phyloP scores from a whole-genome alignment of 2,888 invertebrate species.

The Euplagia quadripunctaria region DNA sequence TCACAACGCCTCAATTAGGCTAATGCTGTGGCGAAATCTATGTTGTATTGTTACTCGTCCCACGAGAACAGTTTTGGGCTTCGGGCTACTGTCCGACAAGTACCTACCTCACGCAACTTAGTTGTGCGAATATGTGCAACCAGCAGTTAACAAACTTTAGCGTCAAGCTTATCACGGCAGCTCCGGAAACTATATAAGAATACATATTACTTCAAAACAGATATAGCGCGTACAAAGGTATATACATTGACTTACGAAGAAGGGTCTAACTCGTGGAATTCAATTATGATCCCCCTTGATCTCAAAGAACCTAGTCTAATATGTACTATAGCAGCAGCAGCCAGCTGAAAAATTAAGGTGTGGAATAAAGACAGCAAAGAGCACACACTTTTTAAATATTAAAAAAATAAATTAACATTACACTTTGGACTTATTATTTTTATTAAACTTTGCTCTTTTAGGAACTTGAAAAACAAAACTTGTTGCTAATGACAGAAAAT shows the following conservation, averaged over 20 bases:
- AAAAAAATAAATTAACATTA: too few relatives aligned
- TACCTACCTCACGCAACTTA: slow-evolving; percentile 30
- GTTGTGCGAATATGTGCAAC: slow-evolving; percentile 41
- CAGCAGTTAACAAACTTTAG: slow-evolving; percentile 39
- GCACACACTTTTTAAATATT: too few relatives aligned
- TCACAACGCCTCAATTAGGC: slow-evolving; percentile 29
- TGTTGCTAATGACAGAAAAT: too few relatives aligned
- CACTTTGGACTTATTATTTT: too few relatives aligned
- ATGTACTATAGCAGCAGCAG: slow-evolving; percentile 34
- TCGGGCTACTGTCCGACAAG: slow-evolving; percentile 4
- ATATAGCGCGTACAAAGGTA: slow-evolving; percentile 31
- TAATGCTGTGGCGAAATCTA: slow-evolving; percentile 14
- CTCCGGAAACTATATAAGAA: slow-evolving; percentile 1
- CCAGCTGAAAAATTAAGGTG: slow-evolving; percentile 15
- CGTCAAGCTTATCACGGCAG: slow-evolving; percentile 7
- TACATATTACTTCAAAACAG: slow-evolving; percentile 29
- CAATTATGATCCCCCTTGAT: slow-evolving; percentile 74
- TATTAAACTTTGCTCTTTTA: too few relatives aligned
- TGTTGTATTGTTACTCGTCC: slow-evolving; percentile 27
- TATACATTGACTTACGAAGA: slow-evolving; percentile 42
- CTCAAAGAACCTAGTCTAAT: slow-evolving; percentile 58
- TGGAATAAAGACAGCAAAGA: too few relatives aligned
- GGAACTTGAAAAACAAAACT: too few relatives aligned
- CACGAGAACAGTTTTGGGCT: slow-evolving; percentile 26
- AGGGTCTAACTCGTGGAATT: slow-evolving; percentile 56